A percentile compares a stretch with the other conserved stretches of the same genome.
Evolutionary conservation across 2,888 invertebrate genomes (phyloP).

Genomic region (Trichogramma dendrolimi): DNA sequence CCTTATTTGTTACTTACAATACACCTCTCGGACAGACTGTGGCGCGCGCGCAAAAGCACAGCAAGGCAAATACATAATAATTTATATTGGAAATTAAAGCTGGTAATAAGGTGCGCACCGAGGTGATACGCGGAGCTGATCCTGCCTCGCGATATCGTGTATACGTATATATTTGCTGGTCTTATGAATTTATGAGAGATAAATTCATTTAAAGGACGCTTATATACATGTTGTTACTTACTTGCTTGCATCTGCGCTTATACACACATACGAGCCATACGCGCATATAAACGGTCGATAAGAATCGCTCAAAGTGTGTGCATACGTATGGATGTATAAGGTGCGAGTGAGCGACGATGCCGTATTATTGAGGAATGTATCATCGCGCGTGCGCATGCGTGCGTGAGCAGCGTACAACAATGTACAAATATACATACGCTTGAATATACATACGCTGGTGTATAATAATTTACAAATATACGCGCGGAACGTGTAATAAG

Average conservation of each 20-base stretch:
- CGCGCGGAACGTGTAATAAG: too few species aligned
- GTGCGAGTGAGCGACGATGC: constrained; percentile 4
- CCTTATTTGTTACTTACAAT: constrained; percentile 9
- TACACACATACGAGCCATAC: not conserved
- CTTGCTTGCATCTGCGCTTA: too few species aligned
- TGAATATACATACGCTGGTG: too few species aligned
- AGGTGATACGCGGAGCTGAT: not conserved
- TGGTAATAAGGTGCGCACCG: too few species aligned
- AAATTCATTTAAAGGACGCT: not conserved
- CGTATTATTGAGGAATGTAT: constrained; percentile 12
- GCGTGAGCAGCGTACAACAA: too few species aligned
- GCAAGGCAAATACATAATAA: not conserved
- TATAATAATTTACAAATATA: too few species aligned
- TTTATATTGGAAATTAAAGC: constrained; percentile 21
- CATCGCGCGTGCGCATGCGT: not conserved
- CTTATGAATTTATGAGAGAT: constrained; percentile 24
- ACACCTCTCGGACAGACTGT: too few species aligned
- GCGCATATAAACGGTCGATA: constrained; percentile 15
- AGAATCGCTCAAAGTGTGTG: not conserved
- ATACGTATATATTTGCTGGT: not conserved
- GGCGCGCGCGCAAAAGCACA: not conserved
- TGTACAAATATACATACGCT: too few species aligned
- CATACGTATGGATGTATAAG: constrained; percentile 9
- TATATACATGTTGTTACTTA: too few species aligned
- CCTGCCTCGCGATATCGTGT: constrained; percentile 9